phyloP scores from a whole-genome alignment of 2,888 invertebrate species.

The Spodoptera littoralis region DNA sequence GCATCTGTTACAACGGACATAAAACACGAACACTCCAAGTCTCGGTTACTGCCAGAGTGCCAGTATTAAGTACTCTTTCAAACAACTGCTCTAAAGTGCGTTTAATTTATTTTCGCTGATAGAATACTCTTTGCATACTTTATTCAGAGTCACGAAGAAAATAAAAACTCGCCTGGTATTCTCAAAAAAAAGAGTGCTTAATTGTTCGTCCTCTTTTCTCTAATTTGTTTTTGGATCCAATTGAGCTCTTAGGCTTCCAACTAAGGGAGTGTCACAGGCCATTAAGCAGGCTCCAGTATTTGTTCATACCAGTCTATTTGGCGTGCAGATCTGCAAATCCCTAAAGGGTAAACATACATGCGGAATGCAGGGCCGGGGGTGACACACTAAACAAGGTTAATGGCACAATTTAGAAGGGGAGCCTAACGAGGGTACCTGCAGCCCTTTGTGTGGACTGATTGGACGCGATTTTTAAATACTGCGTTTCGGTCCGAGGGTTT shows the following conservation, averaged over 20 bases:
- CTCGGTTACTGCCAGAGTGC: conserved; percentile 9
- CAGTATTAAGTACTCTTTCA: conserved; percentile 17
- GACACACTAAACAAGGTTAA: conserved; percentile 73
- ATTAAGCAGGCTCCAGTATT: conserved; percentile 29
- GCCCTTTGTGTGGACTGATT: conserved; percentile 66
- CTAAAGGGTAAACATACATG: conserved; percentile 52
- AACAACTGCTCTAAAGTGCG: conserved; percentile 5
- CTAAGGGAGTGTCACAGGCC: conserved; percentile 13
- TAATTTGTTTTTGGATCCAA: not conserved
- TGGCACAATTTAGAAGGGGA: conserved; percentile 66
- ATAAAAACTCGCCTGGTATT: too few relatives aligned
- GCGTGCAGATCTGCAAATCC: conserved; percentile 40
- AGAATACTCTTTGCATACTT: too few relatives aligned
- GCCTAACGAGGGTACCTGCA: conserved; percentile 49
- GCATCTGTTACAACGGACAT: conserved; percentile 41
- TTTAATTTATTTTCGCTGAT: not conserved
- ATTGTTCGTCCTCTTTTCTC: too few relatives aligned
- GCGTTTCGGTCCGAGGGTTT: conserved; percentile 26
- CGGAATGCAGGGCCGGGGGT: conserved; percentile 57
- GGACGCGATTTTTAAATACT: conserved; percentile 58
- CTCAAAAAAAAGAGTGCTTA: too few relatives aligned
- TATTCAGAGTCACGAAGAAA: too few relatives aligned
- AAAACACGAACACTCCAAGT: conserved; percentile 23
- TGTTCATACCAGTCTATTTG: conserved; percentile 33
- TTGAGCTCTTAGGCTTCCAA: conserved; percentile 15